A percentile compares a stretch with the other conserved stretches of the same genome.
Conservation (phyloP, 2,113 vertebrate genomes). For the Tyrannus savana region DNA sequence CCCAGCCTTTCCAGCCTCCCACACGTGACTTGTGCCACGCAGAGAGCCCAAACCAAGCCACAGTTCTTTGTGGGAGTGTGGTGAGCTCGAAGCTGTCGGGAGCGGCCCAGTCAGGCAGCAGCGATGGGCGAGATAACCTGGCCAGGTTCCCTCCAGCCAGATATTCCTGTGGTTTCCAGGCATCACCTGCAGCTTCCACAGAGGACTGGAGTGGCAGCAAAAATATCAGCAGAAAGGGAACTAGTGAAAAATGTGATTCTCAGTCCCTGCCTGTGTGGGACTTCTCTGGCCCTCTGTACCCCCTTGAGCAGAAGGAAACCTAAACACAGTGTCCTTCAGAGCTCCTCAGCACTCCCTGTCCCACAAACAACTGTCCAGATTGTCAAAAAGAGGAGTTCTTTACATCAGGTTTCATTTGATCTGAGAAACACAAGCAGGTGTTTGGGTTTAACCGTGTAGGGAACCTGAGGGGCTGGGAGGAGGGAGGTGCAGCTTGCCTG, state of each 20-base stretch:
- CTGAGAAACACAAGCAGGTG: neutral
- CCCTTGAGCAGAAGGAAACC: neutral
- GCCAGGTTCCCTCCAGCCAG: neutral
- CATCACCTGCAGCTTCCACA: neutral
- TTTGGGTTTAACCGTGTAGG: neutral
- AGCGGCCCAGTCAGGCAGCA: neutral
- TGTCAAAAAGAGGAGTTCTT: neutral
- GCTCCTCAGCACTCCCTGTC: neutral
- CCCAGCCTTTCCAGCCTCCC: neutral
- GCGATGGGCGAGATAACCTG: neutral
- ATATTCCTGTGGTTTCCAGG: neutral
- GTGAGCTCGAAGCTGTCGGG: neutral
- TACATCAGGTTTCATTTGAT: neutral
- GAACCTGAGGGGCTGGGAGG: neutral
- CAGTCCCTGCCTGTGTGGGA: neutral
- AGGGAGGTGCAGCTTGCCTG: neutral
- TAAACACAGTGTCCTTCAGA: neutral
- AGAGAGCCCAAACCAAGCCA: neutral
- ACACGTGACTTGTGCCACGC: neutral
- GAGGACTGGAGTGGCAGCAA: neutral
- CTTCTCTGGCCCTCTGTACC: neutral
- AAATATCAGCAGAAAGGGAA: neutral
- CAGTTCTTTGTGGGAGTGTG: neutral
- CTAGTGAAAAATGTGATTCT: fast-evolving
- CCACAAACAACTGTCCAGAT: neutral